Evolutionary conservation across 1,140 invertebrate genomes (phyloP).

Genomic region (Caenorhabditis elegans): WBcel235 BX284605.5:17025001-17025500

Average conservation of each 20-base stretch:
- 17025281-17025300: constrained; percentile 84
- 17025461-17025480: no score
- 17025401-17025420: no score
- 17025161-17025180: constrained; percentile 74
- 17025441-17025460: no score
- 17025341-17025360: constrained; percentile 75
- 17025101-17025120: not conserved
- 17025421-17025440: no score
- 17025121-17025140: constrained; percentile 88
- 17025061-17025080: no score
- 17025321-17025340: constrained; percentile 99
- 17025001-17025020: no score
- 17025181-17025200: constrained; percentile 75
- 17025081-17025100: no score
- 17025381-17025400: no score
- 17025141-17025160: constrained; percentile 87
- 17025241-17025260: constrained; percentile 73
- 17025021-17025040: no score
- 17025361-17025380: no score
- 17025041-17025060: no score
- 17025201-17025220: constrained; percentile 79
- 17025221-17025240: constrained; percentile 87
- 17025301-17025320: constrained; percentile 87
- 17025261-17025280: not conserved
- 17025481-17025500: no score